phyloP scores from a whole-genome alignment of 2,113 vertebrate species.

The Ceyx margarethae region DNA sequence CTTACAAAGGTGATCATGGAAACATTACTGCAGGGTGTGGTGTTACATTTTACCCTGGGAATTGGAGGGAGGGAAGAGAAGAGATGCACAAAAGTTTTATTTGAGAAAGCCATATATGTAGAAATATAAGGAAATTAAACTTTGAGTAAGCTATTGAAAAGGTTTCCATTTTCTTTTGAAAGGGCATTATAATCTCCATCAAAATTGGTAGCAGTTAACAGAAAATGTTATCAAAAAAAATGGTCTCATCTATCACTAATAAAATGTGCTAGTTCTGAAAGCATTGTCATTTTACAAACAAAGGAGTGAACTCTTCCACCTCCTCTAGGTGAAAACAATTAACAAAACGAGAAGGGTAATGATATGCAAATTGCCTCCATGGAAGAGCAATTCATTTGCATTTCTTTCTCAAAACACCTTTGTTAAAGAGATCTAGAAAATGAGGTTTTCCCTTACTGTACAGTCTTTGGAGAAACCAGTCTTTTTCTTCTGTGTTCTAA shows the following conservation, averaged over 20 bases:
- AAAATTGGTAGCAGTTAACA: not conserved
- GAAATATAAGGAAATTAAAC: slow-evolving; percentile 3
- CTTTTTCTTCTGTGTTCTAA: slow-evolving; percentile 28
- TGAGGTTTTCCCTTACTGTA: slow-evolving; percentile 49
- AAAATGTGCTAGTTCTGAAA: not conserved
- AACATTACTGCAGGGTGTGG: not conserved
- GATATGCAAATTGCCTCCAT: slow-evolving; percentile 62
- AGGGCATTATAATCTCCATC: slow-evolving; percentile 9
- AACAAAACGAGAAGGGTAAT: slow-evolving; percentile 57
- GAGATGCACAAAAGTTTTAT: not conserved
- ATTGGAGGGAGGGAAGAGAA: not conserved
- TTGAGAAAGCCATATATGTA: not conserved
- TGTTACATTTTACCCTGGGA: not conserved
- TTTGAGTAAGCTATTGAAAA: slow-evolving; percentile 1
- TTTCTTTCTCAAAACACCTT: slow-evolving; percentile 54
- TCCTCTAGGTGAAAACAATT: slow-evolving; percentile 64
- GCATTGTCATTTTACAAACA: slow-evolving; percentile 51
- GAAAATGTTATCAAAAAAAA: slow-evolving; percentile 3
- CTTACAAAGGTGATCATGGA: not conserved
- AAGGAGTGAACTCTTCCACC: slow-evolving; percentile 51
- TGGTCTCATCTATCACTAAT: not conserved
- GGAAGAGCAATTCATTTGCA: slow-evolving; percentile 58
- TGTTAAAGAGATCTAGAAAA: slow-evolving; percentile 48
- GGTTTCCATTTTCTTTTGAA: slow-evolving; percentile 51
- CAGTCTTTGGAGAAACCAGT: slow-evolving; percentile 13